Base-by-base conservation (phyloP, 2,797 vertebrate genomes). In the Sebastes taczanowskii region DNA sequence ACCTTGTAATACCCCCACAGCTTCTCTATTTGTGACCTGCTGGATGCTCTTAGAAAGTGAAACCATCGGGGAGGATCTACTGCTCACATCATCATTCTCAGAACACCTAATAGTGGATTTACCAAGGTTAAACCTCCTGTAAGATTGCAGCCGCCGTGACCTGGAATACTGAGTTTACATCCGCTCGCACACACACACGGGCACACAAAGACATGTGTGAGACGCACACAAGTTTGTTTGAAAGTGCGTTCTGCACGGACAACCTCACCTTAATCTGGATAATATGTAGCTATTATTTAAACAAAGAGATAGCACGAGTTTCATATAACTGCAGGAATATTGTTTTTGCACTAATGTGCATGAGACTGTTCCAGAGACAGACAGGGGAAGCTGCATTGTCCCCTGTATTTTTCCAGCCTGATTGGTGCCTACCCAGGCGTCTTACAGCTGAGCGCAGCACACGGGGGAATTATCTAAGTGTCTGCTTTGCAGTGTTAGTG, bases 91-190 rank as follows among this genome's bases (percentile, higher is more conserved):
- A 93, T 94, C 94, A 93, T 94, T 89, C 91, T 91, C 88, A 80
- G 82, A 92, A 92, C 91, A 93, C 91, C 93, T 94, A 93, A 94
- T 92, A 93, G 91, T 92, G 92, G 92, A 92, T 95, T 94, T 94
- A 89, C 93, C 90, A 92, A 92, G 93, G 95, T 95, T 92, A 95
- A 94, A 93, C 90, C 92, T 85, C 88, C 87, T 75, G 86, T 71
- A 88, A 94, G 93, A 94, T 92, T 94, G 91, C 86, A 91, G 86
- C 91, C 88, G 87, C 88, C 73, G 81, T 86, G 86, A 91, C 92
- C 91, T 79, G 88, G 82, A 93, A 91, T 91, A 90, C 91, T 77
- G 90, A 92, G 91, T 94, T 90, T 89, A 93, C 90, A 90, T 91
- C 81, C 81, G 35, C 79, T 79, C 73, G 16, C 79, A 58, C 56